These are phyloP conservation scores for Vanessa cardui DNA, from an alignment of 2,888 invertebrate species.

Conservation along the genomic window DNA sequence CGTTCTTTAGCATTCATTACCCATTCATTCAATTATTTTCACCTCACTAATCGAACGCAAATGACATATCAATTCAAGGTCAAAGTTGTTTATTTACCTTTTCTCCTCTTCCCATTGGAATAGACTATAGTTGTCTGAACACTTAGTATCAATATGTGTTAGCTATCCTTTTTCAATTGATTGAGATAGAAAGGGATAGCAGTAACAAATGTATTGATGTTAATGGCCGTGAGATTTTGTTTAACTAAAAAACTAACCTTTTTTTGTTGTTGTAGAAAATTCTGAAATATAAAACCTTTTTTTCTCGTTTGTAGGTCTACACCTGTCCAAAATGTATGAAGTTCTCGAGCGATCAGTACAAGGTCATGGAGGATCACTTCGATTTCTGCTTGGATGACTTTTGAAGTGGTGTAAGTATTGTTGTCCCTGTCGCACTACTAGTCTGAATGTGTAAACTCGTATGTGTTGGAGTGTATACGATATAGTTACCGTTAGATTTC, in stretches of 20 bases:
- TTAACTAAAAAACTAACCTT: not conserved
- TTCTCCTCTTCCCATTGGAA: too few species aligned
- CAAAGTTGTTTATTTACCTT: too few species aligned
- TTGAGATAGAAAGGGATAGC: not conserved
- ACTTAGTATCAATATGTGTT: too few species aligned
- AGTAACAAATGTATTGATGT: not conserved
- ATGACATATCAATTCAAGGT: too few species aligned
- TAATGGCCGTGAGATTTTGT: not conserved
- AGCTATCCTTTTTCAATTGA: not conserved
- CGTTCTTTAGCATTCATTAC: too few species aligned
- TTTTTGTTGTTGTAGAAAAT: not conserved
- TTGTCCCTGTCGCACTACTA: not conserved
- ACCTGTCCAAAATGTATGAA: conserved; percentile 72
- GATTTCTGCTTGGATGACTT: conserved; percentile 74
- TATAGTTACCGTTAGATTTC: conserved; percentile 1
- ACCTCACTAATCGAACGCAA: too few species aligned
- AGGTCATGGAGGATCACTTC: conserved; percentile 70
- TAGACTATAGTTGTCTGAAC: too few species aligned
- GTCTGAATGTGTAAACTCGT: not conserved
- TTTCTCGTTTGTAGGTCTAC: conserved; percentile 58
- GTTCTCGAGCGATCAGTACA: conserved; percentile 65
- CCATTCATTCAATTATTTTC: too few species aligned
- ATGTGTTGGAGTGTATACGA: conserved; percentile 12
- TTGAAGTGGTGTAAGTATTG: conserved; percentile 40
- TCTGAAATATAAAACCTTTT: not conserved